Conservation (phyloP, 2,888 invertebrate genomes). For the Spilosoma lubricipeda region DNA sequence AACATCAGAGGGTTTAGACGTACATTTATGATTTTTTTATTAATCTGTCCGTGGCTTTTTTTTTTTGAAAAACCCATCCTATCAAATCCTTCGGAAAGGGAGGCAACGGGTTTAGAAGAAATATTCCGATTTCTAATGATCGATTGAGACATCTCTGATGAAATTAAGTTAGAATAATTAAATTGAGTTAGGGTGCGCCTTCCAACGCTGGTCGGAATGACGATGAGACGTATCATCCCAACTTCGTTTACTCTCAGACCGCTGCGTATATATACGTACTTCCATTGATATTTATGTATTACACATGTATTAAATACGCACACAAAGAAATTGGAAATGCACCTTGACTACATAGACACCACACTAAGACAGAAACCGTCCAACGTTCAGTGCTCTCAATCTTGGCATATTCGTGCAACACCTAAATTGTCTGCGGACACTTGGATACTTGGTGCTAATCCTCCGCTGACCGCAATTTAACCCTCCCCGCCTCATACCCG, state of each 20-base stretch:
- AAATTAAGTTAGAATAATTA: no score
- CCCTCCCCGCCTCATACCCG: slow-evolving; percentile 30
- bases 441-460: slow-evolving; percentile 45
- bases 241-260: background rate
- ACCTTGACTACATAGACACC: background rate
- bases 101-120: no score
- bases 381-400: slow-evolving; percentile 7
- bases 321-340: background rate
- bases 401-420: slow-evolving; percentile 16
- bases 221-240: background rate
- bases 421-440: slow-evolving; percentile 36
- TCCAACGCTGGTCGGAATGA: background rate
- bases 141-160: no score
- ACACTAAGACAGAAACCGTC: background rate
- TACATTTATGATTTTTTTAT: no score
- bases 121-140: no score
- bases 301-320: no score
- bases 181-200: no score
- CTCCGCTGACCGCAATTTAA: slow-evolving; percentile 48
- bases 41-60: no score
- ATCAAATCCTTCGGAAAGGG: no score
- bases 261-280: background rate
- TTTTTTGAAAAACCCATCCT: no score
- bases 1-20: background rate
- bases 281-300: background rate